phyloP scores from a whole-genome alignment of 2,113 vertebrate species.

The Caretta caretta region DNA sequence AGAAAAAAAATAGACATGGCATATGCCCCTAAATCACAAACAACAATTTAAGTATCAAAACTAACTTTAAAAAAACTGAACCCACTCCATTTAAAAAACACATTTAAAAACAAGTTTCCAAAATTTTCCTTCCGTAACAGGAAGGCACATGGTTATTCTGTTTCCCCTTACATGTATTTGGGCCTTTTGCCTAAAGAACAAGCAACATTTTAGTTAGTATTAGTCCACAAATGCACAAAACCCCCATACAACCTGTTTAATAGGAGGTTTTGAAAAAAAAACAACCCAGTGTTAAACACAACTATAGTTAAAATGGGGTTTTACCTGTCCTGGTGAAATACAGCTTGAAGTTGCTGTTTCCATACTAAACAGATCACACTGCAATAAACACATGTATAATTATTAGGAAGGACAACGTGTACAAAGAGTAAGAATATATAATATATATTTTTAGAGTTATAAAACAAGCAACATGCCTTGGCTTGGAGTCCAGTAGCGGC shows the following conservation, averaged over 20 bases:
- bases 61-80: no score
- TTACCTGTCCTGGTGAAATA: neutral
- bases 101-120: no score
- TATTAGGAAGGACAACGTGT: neutral
- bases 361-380: neutral
- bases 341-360: neutral
- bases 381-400: neutral
- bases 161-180: neutral
- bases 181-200: neutral
- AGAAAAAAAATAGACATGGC: no score
- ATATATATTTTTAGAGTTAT: neutral
- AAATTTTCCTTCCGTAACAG: no score
- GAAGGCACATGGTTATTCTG: neutral
- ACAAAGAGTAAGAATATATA: neutral
- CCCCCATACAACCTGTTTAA: neutral
- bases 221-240: neutral
- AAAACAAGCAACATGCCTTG: neutral
- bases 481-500: neutral
- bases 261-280: no score
- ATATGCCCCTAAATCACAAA: no score
- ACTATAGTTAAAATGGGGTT: no score
- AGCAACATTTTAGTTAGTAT: neutral
- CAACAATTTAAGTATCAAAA: no score
- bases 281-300: no score
- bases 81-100: no score